phyloP scores from a whole-genome alignment of 2,797 vertebrate species.

The Sebastes umbrosus region DNA sequence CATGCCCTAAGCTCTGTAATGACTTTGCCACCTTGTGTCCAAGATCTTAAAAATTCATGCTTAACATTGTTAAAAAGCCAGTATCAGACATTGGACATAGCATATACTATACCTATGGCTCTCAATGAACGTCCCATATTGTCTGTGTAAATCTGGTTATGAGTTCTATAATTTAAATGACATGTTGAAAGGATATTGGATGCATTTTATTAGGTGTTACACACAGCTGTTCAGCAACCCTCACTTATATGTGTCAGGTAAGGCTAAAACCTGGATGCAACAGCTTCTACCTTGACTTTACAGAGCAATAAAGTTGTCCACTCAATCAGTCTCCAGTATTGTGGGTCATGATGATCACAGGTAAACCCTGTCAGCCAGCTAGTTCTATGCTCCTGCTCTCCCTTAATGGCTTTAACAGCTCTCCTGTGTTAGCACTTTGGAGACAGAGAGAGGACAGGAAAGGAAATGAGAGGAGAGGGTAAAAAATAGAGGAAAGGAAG shows the following conservation, averaged over 20 bases:
- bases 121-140: neutral
- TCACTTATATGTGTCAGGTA: neutral
- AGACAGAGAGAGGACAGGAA: neutral
- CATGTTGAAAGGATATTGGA: neutral
- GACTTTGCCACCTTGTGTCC: constrained; percentile 12
- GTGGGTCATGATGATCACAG: constrained; percentile 1
- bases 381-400: neutral
- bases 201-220: constrained; percentile 26
- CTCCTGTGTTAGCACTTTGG: neutral
- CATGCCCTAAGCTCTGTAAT: neutral
- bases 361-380: neutral
- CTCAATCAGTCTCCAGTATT: neutral
- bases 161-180: neutral
- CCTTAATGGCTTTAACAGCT: constrained; percentile 47
- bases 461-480: neutral
- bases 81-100: neutral
- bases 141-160: neutral
- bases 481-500: neutral
- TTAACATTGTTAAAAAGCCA: neutral
- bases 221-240: neutral
- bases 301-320: constrained; percentile 32
- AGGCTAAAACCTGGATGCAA: neutral
- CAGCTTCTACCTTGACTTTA: constrained; percentile 30
- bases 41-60: neutral
- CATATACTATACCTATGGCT: neutral